Percentiles rank a stretch among this genome's conserved stretches.
phyloP scores from a whole-genome alignment of 2,888 invertebrate genomes.

The Ptychoptera albimana region DNA sequence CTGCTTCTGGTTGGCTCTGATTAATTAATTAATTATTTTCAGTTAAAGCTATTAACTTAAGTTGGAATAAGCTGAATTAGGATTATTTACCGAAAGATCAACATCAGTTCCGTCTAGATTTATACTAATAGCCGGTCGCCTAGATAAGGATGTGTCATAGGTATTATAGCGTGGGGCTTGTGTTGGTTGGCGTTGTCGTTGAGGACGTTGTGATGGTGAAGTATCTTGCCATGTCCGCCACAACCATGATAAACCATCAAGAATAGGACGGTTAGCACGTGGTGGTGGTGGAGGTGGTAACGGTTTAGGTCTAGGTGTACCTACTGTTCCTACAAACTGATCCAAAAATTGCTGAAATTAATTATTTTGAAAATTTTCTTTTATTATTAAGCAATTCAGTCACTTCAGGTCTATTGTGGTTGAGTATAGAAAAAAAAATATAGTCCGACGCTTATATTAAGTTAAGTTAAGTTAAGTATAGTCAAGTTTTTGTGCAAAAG shows the following conservation, averaged over 20 bases:
- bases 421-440: no score
- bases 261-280: constrained; percentile 31
- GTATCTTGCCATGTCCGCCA: constrained; percentile 43
- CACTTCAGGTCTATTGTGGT: no score
- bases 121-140: constrained; percentile 9
- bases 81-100: neutral
- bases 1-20: constrained; percentile 25
- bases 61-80: no score
- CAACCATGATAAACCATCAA: constrained; percentile 40
- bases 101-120: constrained; percentile 15
- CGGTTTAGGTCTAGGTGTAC: constrained; percentile 13
- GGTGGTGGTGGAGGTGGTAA: constrained; percentile 31
- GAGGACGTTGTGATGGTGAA: constrained; percentile 25
- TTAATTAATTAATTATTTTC: neutral
- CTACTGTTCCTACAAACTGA: constrained; percentile 9
- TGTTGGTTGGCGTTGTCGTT: constrained; percentile 10
- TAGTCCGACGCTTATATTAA: no score
- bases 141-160: constrained; percentile 9
- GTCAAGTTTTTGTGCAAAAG: neutral
- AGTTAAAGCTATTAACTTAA: no score
- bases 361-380: no score
- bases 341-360: neutral
- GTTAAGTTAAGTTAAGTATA: neutral
- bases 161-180: neutral
- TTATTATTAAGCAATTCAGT: no score